Evolutionary conservation across 2,113 vertebrate genomes (phyloP).

Genomic region (Meles meles): DNA sequence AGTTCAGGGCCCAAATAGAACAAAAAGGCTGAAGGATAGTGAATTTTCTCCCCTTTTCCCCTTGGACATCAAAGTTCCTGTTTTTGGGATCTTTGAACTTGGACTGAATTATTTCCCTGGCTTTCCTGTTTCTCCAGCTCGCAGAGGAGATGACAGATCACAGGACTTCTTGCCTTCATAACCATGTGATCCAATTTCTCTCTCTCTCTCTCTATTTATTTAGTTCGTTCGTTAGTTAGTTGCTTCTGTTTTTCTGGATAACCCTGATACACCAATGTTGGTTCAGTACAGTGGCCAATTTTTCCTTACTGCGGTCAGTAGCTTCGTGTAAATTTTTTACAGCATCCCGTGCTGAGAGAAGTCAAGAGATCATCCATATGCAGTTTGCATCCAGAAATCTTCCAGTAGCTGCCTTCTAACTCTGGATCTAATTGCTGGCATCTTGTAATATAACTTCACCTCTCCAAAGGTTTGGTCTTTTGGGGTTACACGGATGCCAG

Average conservation of each 20-base stretch:
- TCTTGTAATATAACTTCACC: background rate
- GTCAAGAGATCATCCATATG: background rate
- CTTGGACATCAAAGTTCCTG: background rate
- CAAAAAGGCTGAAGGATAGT: background rate
- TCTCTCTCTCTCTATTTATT: background rate
- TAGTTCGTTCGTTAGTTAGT: accelerated
- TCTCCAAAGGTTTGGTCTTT: background rate
- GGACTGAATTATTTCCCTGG: background rate
- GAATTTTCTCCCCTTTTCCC: background rate
- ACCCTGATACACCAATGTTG: background rate
- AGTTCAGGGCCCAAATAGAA: background rate
- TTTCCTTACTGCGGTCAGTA: background rate
- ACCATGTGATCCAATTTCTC: background rate
- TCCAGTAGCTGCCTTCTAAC: background rate
- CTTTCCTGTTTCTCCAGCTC: background rate
- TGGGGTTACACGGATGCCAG: background rate
- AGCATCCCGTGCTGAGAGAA: background rate
- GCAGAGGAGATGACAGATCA: background rate
- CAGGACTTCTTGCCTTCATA: background rate
- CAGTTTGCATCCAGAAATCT: background rate
- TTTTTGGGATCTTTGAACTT: background rate
- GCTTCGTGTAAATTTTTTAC: background rate
- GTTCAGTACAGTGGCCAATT: background rate
- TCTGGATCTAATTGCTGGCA: background rate
- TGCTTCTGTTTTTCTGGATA: background rate